Evolutionary conservation across 2,113 vertebrate species (phyloP).

Genomic region (Chelonoidis abingdonii): DNA sequence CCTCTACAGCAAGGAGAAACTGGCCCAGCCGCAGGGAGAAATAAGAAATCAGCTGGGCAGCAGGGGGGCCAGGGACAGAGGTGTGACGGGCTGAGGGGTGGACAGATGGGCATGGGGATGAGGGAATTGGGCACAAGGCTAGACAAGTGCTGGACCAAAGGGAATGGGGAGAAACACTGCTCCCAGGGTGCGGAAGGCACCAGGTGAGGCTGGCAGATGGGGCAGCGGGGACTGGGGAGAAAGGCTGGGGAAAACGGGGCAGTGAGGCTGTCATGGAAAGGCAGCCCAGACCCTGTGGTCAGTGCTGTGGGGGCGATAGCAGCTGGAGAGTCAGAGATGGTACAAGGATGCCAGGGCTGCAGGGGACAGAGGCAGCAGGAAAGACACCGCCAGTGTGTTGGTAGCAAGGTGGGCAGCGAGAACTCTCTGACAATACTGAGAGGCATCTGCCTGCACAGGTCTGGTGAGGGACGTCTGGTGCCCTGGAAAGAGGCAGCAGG

Average conservation of each 20-base stretch:
- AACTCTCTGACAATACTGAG: accelerated
- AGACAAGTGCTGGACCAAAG: not conserved
- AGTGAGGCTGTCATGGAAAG: not conserved
- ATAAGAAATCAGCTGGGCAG: not conserved
- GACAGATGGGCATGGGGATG: not conserved
- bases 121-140: not conserved
- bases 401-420: not conserved
- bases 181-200: not conserved
- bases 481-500: conserved; percentile 40
- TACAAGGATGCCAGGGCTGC: not conserved
- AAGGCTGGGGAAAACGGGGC: not conserved
- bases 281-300: not conserved
- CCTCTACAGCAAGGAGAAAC: not conserved
- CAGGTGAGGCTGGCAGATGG: too few relatives aligned
- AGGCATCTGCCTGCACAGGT: not conserved
- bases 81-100: not conserved
- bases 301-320: not conserved
- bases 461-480: not conserved
- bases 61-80: not conserved
- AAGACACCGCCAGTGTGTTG: not conserved
- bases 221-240: not conserved
- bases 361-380: not conserved
- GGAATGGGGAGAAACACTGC: not conserved
- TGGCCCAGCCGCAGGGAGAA: not conserved
- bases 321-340: not conserved